Conservation (phyloP, 2,113 vertebrate species). For the Axis porcinus region DNA sequence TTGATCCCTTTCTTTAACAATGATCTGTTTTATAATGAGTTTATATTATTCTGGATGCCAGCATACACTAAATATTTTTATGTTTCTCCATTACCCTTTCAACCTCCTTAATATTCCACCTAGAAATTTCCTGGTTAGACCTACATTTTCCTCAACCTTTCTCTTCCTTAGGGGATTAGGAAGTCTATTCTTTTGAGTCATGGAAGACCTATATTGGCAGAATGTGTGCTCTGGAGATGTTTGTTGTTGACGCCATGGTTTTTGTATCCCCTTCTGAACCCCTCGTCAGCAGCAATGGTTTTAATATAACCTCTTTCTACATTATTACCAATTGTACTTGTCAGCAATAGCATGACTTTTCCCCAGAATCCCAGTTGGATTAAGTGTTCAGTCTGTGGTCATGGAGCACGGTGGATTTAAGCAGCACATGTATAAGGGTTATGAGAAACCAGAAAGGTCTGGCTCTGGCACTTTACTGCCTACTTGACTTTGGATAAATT, state of each 20-base stretch:
- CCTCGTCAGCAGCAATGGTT: background rate
- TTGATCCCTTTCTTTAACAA: background rate
- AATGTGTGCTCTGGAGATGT: background rate
- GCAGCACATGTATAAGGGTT: background rate
- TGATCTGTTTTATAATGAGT: background rate
- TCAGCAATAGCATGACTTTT: background rate
- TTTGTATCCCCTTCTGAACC: background rate
- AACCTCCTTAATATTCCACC: background rate
- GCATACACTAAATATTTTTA: background rate
- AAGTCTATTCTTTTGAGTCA: background rate
- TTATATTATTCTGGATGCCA: background rate
- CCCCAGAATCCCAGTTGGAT: background rate
- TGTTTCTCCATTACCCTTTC: background rate
- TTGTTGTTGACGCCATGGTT: background rate
- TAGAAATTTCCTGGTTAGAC: background rate
- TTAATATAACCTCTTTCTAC: background rate
- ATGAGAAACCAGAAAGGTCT: background rate
- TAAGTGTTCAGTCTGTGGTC: background rate
- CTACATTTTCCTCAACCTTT: background rate
- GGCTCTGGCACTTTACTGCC: background rate
- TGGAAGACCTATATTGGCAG: background rate
- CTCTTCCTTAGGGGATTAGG: background rate
- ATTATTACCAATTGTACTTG: background rate
- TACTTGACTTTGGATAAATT: background rate
- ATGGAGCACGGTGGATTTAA: background rate